Evolutionary conservation across 2,797 vertebrate genomes (phyloP), one percentile per base, ranked within the genome.

Genomic region (Myotis myotis): DNA sequence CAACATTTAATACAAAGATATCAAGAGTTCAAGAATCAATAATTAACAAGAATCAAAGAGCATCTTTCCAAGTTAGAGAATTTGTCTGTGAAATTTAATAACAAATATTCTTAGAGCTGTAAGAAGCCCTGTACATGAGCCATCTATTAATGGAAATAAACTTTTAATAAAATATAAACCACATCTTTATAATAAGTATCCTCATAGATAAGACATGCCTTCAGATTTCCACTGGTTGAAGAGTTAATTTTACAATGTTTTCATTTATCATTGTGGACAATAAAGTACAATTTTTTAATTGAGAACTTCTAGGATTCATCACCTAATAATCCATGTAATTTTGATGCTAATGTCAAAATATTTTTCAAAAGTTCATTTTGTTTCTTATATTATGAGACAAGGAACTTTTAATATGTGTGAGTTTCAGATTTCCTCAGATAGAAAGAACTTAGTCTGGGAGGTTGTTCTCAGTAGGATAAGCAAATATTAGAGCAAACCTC

Each of bases 111-210:
- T 91, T 55, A 95, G 64, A 89, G 25, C 44, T 76, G 19, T 70
- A 88, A 89, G 76, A 85, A 92, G 38, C 5, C 23, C 2, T 94
- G 30, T 23, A 30, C 4, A 44, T 16, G 30, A 85, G 12, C 13
- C 20, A 49, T 85, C 49, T 91, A 10, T 44, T 66, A 71, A 2
- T 88, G 23, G 49, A 87, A 94, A 87, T 36, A 75, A 74, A 17
- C 85, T 47, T 84, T 92, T 87, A 90, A 72, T 87, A 76, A 91
- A 89, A 76, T 51, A 83, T 64, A 76, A 53, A 76, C 81, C 49
- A 36, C 47, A 44, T 20, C 33, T 79, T 80, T 51, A 93, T 80
- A 51, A 93, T 8, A 83, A 78, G 66, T 66, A 84, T 33, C n/a
- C 38, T 86, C 25, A 38, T 4, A 82, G 25, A n/a, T 87, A 84